Evolutionary conservation across 2,797 vertebrate genomes (phyloP), one percentile per base, ranked within the genome.

Genomic region (Sebastes hubbsi): DNA sequence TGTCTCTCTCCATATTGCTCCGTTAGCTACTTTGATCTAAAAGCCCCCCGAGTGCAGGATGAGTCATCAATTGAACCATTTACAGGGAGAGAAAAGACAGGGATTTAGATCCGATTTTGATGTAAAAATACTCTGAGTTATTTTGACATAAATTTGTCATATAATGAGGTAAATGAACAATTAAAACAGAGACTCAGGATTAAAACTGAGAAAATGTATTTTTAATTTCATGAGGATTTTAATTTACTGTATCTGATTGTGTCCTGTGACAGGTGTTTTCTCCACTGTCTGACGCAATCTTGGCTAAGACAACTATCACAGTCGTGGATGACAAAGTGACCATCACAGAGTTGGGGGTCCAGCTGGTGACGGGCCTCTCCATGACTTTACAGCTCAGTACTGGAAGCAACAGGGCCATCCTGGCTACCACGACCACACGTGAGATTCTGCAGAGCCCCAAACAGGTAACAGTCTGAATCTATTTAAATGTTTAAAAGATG

Each of bases 291-390:
- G 97, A 98, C 2, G 91, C 95, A 72, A 97, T 98, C 89, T 71
- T 98, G 93, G 97, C 97, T 0, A 97, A 97, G 83, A 97, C 96
- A 93, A 97, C 96, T 0, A 93, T 98, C 90, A 97, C 93, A 0
- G 97, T 98, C 16, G 92, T 97, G 80, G 97, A 98, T 1, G 97
- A 98, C 87, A 98, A 97, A 91, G 97, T 99, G 91, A 96, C 97
- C 32, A 96, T 98, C 82, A 97, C 97, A 3, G 97, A 98, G 90
- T 91, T 98, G 30, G 97, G 97, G 3, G 95, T 98, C 83, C 97
- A 98, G 87, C 87, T 98, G 93, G 97, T 98, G 72, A 94, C 97
- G 0, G 97, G 97, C 0, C 94, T 98, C 80, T 96, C 97, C 0
- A 95, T 98, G 49, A 97, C 95, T 32, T 91, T 98, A 78, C 97